phyloP scores from a whole-genome alignment of 2,888 invertebrate genomes.

The Teleogryllus oceanicus region DNA sequence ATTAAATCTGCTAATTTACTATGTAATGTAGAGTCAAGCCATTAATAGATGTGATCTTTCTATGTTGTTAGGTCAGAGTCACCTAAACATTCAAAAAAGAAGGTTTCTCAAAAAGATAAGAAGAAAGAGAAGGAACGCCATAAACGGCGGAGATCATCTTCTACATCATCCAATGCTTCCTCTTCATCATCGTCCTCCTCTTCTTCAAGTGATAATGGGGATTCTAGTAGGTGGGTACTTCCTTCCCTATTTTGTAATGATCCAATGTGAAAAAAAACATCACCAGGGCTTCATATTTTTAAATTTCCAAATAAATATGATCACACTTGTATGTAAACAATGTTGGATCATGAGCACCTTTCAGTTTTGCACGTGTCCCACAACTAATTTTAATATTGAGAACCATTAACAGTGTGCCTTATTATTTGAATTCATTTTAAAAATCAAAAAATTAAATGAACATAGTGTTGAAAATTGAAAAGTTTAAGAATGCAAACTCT shows the following conservation, averaged over 20 bases:
- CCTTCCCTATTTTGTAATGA: slow-evolving; percentile 2
- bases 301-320: no score
- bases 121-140: slow-evolving; percentile 42
- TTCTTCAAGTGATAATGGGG: slow-evolving; percentile 40
- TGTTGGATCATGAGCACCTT: no score
- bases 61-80: slow-evolving; percentile 46
- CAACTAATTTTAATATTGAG: no score
- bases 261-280: neutral
- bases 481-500: neutral
- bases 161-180: slow-evolving; percentile 35
- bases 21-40: neutral
- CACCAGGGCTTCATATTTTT: no score
- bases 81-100: slow-evolving; percentile 46
- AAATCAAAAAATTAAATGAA: neutral
- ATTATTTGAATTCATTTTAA: neutral
- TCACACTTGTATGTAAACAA: no score
- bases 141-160: slow-evolving; percentile 35
- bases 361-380: no score
- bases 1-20: neutral
- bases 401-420: no score
- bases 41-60: slow-evolving; percentile 8
- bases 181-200: slow-evolving; percentile 28
- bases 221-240: slow-evolving; percentile 45
- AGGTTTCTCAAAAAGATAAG: slow-evolving; percentile 43
- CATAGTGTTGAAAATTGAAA: neutral